Evolutionary conservation across 92 coral and sea anemone genomes (phyloP).

Genomic region (Chrysogorgia sp.): DNA sequence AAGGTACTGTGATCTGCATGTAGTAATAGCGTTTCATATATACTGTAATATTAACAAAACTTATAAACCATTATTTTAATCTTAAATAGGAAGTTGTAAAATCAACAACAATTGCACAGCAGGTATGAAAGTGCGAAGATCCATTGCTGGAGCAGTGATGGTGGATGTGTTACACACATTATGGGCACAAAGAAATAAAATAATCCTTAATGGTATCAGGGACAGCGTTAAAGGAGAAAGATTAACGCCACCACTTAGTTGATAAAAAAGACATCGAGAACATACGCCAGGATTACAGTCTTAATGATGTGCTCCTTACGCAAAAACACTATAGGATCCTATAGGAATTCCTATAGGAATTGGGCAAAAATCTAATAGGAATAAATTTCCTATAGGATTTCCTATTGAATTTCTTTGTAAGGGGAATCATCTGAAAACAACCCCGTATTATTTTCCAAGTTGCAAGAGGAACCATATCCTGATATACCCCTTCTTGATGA

Average conservation of each 20-base stretch:
- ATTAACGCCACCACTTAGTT: constrained; percentile 3
- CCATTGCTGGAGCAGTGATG: background rate
- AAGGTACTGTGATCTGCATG: constrained; percentile 27
- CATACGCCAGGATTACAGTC: background rate
- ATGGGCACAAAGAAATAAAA: constrained; percentile 48
- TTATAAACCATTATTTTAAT: background rate
- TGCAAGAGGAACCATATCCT: background rate
- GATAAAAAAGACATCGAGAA: background rate
- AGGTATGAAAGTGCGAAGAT: constrained; percentile 18
- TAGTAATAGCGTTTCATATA: too few species aligned
- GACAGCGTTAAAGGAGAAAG: constrained; percentile 16
- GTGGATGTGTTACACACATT: constrained; percentile 53
- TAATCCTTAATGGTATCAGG: constrained; percentile 48
- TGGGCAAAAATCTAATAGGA: too few species aligned
- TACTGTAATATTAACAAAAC: too few species aligned
- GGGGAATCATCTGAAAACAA: constrained; percentile 1
- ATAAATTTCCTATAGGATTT: too few species aligned
- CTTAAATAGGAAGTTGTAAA: constrained; percentile 56
- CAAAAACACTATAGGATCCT: too few species aligned
- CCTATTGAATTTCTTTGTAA: constrained; percentile 28
- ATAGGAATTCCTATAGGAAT: too few species aligned
- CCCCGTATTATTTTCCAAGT: background rate
- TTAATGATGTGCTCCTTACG: background rate
- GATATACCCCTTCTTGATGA: constrained; percentile 27
- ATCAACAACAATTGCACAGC: constrained; percentile 57